These are phyloP conservation scores for Heliconius charithonia DNA, from an alignment of 2,888 invertebrate genomes.

Conservation along the genomic window DNA sequence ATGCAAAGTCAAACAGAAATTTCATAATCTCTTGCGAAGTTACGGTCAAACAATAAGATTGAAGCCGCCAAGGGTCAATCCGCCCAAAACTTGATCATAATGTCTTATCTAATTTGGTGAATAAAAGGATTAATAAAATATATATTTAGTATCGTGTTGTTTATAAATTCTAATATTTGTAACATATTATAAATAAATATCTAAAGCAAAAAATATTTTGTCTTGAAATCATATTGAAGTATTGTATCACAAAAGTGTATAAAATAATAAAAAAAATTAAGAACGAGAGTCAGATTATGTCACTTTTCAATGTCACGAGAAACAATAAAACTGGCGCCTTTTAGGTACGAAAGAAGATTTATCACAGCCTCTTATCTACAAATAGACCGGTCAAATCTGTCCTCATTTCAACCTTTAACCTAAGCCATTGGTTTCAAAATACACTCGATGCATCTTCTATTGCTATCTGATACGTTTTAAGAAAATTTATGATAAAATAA, in stretches of 20 bases:
- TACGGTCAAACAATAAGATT: conserved; percentile 37
- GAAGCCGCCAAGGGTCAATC: conserved; percentile 58
- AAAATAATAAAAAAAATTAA: not conserved
- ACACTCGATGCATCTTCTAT: conserved; percentile 24
- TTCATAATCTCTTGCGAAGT: conserved; percentile 56
- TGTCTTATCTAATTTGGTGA: conserved; percentile 66
- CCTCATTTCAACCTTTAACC: conserved; percentile 21
- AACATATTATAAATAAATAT: not conserved
- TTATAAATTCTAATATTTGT: too few species aligned
- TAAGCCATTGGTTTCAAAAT: conserved; percentile 22
- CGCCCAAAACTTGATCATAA: conserved; percentile 62
- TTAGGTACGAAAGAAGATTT: conserved; percentile 18
- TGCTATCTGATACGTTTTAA: conserved; percentile 23
- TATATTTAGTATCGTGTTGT: not conserved
- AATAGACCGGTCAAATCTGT: conserved; percentile 26
- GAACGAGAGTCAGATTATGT: conserved; percentile 46
- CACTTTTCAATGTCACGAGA: not conserved
- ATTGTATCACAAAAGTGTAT: too few species aligned
- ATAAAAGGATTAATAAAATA: conserved; percentile 70
- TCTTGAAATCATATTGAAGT: too few species aligned
- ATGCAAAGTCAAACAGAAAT: conserved; percentile 50
- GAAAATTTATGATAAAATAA: conserved; percentile 10
- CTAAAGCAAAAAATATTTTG: too few species aligned
- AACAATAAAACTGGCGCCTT: conserved; percentile 1
- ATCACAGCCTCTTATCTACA: conserved; percentile 25